A percentile compares a stretch with the other conserved stretches of the same genome.
These are phyloP conservation scores for Punctoribates punctum DNA, from an alignment of 2,888 invertebrate genomes.

Conservation along the genomic window DNA sequence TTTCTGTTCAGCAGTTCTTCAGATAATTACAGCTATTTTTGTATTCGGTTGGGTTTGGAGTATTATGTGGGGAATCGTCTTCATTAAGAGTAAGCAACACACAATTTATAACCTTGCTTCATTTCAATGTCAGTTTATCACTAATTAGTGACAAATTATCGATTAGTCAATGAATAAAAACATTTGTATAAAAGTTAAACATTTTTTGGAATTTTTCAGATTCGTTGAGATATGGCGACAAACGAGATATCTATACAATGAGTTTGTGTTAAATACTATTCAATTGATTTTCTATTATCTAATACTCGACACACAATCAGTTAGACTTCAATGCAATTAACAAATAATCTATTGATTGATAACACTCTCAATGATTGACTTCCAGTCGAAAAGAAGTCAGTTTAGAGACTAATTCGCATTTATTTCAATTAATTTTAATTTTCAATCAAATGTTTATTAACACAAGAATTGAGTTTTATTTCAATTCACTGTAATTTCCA, in stretches of 20 bases:
- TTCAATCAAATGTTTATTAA: not conserved
- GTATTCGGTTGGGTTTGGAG: slow-evolving; percentile 59
- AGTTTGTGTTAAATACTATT: slow-evolving; percentile 37
- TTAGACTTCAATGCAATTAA: too few species aligned
- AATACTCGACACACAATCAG: too few species aligned
- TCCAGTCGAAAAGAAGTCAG: too few species aligned
- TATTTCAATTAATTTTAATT: not conserved
- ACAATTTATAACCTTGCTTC: not conserved
- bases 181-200: not conserved
- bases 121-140: not conserved
- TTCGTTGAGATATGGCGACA: slow-evolving; percentile 41
- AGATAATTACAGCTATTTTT: slow-evolving; percentile 55
- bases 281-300: not conserved
- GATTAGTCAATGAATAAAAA: not conserved
- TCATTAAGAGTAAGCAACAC: slow-evolving; percentile 51
- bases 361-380: too few species aligned
- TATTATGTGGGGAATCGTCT: slow-evolving; percentile 57
- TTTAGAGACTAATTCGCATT: too few species aligned
- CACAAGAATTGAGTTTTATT: not conserved
- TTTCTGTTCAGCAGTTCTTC: slow-evolving; percentile 55
- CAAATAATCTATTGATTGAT: too few species aligned
- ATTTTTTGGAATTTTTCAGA: slow-evolving; percentile 17
- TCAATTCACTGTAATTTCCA: not conserved
- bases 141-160: not conserved
- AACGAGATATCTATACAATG: slow-evolving; percentile 41